Conservation (phyloP, 2,113 vertebrate genomes). For the Gymnocephalus cernua region DNA sequence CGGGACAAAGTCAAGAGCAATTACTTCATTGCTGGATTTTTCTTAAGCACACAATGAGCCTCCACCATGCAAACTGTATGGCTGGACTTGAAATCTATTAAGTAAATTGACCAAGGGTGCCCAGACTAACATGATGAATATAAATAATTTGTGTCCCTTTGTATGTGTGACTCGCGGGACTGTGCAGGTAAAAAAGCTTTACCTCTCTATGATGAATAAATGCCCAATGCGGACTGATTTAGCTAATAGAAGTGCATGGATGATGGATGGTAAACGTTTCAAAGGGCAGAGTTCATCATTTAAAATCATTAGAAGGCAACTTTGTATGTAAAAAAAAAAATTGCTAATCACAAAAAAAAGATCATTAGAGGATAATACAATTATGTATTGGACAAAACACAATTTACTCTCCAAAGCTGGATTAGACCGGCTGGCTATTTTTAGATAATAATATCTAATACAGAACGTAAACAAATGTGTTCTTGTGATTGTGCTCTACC, state of each 20-base stretch:
- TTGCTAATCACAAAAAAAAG: too few species aligned
- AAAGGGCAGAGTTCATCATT: conserved; percentile 33
- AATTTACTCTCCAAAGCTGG: not conserved
- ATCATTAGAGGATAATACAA: too few species aligned
- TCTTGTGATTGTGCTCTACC: not conserved
- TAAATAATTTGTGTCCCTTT: conserved; percentile 40
- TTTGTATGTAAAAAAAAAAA: too few species aligned
- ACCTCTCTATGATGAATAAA: conserved; percentile 64
- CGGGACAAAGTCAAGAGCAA: conserved; percentile 31
- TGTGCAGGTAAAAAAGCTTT: conserved; percentile 29
- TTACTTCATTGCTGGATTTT: conserved; percentile 36
- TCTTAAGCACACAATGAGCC: conserved; percentile 14
- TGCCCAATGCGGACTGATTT: conserved; percentile 21
- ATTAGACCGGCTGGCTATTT: not conserved
- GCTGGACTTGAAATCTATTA: conserved; percentile 47
- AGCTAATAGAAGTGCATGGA: conserved; percentile 57
- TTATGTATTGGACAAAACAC: conserved; percentile 4
- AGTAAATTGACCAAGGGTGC: conserved; percentile 28
- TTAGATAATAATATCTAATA: conserved; percentile 6
- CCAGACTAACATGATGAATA: conserved; percentile 47
- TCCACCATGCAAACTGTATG: conserved; percentile 43
- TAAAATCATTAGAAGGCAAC: conserved; percentile 22
- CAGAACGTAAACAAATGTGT: conserved; percentile 27
- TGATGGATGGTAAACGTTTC: conserved; percentile 60
- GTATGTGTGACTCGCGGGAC: conserved; percentile 31